Evolutionary conservation across 2,888 invertebrate genomes (phyloP).

Genomic region (Kuschelorhynchus macadamiae): DNA sequence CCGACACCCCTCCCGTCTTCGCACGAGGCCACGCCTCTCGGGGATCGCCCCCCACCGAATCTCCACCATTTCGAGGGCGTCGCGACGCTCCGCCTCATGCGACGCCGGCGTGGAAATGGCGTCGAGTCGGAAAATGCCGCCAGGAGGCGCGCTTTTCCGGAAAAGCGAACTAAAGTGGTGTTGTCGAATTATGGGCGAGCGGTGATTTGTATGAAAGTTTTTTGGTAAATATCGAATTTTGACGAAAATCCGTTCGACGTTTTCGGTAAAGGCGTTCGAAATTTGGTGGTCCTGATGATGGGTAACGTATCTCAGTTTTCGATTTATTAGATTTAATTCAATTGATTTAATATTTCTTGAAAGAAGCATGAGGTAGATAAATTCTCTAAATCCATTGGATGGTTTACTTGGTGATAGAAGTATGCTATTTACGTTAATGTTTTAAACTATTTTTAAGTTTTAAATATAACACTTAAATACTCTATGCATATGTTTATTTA

Average conservation of each 20-base stretch:
- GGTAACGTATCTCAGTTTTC: conserved; percentile 1
- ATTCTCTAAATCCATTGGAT: too few species aligned
- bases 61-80: conserved; percentile 25
- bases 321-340: too few species aligned
- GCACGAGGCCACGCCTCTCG: conserved; percentile 8
- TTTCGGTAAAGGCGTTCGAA: not conserved
- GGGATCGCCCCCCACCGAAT: not conserved
- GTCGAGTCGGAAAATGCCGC: conserved; percentile 58
- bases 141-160: conserved; percentile 59
- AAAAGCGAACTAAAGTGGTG: conserved; percentile 24
- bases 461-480: too few species aligned
- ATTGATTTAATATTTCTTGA: too few species aligned
- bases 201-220: conserved; percentile 35
- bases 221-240: conserved; percentile 9
- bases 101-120: conserved; percentile 49
- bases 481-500: too few species aligned
- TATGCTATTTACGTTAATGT: too few species aligned
- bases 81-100: conserved; percentile 33
- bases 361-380: too few species aligned
- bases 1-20: not conserved
- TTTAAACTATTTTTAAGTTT: too few species aligned
- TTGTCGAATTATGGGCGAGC: conserved; percentile 30
- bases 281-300: conserved; percentile 26
- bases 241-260: not conserved
- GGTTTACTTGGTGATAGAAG: too few species aligned